A percentile compares a stretch with the other conserved stretches of the same genome.
These are phyloP conservation scores for Eospalax fontanierii DNA, from an alignment of 2,797 vertebrate genomes.

Conservation along the genomic window DNA sequence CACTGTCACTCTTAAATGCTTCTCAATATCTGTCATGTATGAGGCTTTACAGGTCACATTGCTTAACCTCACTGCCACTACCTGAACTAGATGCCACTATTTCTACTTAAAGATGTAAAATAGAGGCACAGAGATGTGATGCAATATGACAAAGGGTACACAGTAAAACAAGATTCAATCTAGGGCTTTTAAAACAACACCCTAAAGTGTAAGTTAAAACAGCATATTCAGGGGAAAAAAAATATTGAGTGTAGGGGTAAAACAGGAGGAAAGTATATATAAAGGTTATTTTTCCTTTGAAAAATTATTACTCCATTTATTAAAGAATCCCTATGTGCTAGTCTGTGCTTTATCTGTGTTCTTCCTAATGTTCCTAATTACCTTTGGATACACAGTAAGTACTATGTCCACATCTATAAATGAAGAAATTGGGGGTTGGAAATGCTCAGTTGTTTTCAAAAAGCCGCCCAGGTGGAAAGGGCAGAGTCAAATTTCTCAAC, in stretches of 20 bases:
- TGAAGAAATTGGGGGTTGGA: background rate
- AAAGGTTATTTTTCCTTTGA: background rate
- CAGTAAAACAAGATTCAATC: background rate
- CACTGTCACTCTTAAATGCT: background rate
- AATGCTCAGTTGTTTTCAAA: conserved; percentile 6
- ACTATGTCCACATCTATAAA: background rate
- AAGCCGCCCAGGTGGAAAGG: conserved; percentile 37
- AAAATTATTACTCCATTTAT: conserved; percentile 33
- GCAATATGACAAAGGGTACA: background rate
- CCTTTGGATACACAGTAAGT: background rate
- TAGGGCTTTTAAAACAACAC: background rate
- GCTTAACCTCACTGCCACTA: conserved; percentile 45
- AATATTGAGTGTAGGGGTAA: background rate
- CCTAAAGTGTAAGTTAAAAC: conserved; percentile 24
- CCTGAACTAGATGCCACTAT: conserved; percentile 19
- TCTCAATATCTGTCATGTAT: background rate
- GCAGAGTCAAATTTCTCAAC: conserved; percentile 43
- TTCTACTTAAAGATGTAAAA: conserved; percentile 39
- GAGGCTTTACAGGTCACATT: conserved; percentile 10
- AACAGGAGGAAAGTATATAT: conserved; percentile 43
- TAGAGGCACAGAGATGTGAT: conserved; percentile 27
- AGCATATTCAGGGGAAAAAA: conserved; percentile 21
- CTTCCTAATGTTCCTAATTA: conserved; percentile 36
- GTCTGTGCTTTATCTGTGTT: background rate
- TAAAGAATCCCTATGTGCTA: background rate